Evolutionary conservation across 2,888 invertebrate genomes (phyloP).

Genomic region (Pasiphila rectangulata): DNA sequence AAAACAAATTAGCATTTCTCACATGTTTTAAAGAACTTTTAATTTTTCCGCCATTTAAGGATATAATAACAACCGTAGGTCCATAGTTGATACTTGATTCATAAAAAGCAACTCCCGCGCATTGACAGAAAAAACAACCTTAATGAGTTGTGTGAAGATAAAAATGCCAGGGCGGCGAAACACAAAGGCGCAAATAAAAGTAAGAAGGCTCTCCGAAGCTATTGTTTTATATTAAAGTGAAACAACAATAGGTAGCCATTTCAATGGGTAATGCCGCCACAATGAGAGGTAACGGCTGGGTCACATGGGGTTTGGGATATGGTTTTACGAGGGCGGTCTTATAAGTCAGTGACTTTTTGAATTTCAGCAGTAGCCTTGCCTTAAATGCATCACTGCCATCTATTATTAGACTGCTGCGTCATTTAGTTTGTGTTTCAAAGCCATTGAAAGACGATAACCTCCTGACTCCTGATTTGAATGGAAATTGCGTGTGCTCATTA

Average conservation of each 20-base stretch:
- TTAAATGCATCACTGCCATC: too few relatives aligned
- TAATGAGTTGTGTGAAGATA: constrained; percentile 71
- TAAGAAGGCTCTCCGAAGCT: constrained; percentile 50
- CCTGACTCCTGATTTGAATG: too few relatives aligned
- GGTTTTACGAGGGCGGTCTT: too few relatives aligned
- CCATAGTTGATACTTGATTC: constrained; percentile 41
- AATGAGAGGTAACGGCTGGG: constrained; percentile 51
- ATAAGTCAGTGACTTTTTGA: too few relatives aligned
- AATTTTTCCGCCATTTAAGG: constrained; percentile 32
- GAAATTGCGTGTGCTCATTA: too few relatives aligned
- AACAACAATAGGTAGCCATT: constrained; percentile 79
- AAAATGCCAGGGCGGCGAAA: constrained; percentile 65
- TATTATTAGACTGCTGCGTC: too few relatives aligned
- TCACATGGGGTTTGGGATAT: constrained; percentile 43
- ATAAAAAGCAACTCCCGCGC: constrained; percentile 44
- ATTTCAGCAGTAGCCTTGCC: too few relatives aligned
- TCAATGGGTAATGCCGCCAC: constrained; percentile 78
- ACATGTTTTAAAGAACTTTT: too few relatives aligned
- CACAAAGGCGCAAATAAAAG: constrained; percentile 76
- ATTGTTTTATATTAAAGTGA: constrained; percentile 80
- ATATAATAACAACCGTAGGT: constrained; percentile 34
- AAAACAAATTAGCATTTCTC: constrained; percentile 1
- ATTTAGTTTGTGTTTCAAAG: too few relatives aligned
- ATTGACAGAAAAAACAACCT: constrained; percentile 42
- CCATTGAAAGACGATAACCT: too few relatives aligned